Evolutionary conservation across 2,888 invertebrate species (phyloP), one percentile per base, ranked within the genome.

Genomic region (Theristus sp.): DNA sequence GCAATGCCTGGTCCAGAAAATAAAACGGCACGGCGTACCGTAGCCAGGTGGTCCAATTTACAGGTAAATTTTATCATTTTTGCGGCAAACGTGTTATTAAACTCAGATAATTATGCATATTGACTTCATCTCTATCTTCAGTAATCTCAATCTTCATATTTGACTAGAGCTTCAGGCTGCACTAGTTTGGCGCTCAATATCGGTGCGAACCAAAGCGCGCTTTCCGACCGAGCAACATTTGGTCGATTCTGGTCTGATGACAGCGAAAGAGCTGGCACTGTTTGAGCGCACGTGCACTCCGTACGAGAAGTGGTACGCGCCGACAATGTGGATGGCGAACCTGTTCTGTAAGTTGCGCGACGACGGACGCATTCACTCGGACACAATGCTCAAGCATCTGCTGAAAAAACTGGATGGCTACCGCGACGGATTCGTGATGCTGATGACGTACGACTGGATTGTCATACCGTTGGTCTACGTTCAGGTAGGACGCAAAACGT

Each of bases 211-310:
- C 10, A 65, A 68, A 71, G 78, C 78, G 66, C 67, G 78, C 24
- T 79, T 77, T 66, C 78, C 78, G 0, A 76, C 76, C 0, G 69
- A 75, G 55, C 70, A 75, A 57, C 77, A 78, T 65, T 71, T 78
- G 60, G 76, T 77, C 3, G 74, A 76, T 56, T 74, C 76, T 58
- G 78, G 77, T 71, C 63, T 74, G 59, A 75, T 79, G 70, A 75
- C 77, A 1, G 71, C 73, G 53, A 74, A 76, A 58, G 79, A 79
- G 63, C 1, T 13, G 2, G 22, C 72, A 58, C 66, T 75, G 63
- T 75, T 73, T 64, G 77, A 77, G 65, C 70, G 70, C 47, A 70
- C 74, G 6, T 71, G 74, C 27, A 76, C 77, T 25, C 73, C 75
- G 30, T 77, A 77, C 66, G 77, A 77, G 66, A 79, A 78, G 65